Evolutionary conservation across 1,140 invertebrate species (phyloP).

Genomic region (Lamellibrachia luymesi): DNA sequence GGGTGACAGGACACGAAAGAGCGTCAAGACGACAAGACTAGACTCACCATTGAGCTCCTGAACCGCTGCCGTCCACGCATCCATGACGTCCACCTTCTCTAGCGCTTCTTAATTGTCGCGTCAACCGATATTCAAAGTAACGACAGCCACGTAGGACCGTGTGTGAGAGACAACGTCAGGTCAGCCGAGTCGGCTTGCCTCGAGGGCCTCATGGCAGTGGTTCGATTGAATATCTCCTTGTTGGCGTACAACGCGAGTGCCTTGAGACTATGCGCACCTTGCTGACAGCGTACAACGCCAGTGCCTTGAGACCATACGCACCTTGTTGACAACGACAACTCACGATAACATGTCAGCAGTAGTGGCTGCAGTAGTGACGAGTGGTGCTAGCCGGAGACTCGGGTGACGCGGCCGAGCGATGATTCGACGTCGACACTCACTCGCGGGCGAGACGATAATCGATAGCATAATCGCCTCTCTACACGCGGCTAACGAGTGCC

Average conservation of each 20-base stretch:
- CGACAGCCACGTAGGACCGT: neutral
- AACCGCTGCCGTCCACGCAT: neutral
- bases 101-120: neutral
- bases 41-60: neutral
- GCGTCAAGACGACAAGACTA: neutral
- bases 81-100: neutral
- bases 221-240: neutral
- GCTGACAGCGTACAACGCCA: neutral
- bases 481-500: neutral
- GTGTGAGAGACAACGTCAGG: neutral
- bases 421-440: neutral
- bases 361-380: neutral
- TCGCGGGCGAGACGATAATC: neutral
- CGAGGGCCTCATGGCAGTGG: neutral
- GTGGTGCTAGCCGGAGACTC: neutral
- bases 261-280: neutral
- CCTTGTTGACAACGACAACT: neutral
- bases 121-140: neutral
- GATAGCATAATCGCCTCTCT: neutral
- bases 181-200: neutral
- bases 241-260: neutral
- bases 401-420: neutral
- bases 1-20: neutral
- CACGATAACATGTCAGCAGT: neutral
- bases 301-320: neutral